Evolutionary conservation across 2,797 vertebrate genomes (phyloP).

Genomic region (Microcaecilia unicolor): DNA sequence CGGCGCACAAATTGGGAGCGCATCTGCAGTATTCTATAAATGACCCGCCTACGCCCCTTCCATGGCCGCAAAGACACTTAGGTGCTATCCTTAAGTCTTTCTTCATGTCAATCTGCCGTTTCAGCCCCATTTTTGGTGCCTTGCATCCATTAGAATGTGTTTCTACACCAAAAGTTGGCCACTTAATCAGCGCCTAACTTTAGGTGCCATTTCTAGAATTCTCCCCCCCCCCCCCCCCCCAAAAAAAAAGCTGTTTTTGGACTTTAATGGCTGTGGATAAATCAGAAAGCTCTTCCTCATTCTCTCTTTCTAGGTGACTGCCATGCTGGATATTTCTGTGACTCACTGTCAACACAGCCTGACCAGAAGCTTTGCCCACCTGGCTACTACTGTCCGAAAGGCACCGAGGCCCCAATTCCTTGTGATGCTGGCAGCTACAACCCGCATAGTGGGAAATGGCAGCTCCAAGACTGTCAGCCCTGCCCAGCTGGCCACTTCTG

Average conservation of each 20-base stretch:
- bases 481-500: slow-evolving; percentile 69
- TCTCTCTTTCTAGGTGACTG: slow-evolving; percentile 52
- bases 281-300: rapidly evolving
- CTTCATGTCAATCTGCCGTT: no score
- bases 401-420: slow-evolving; percentile 47
- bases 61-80: no score
- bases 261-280: neutral
- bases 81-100: no score
- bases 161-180: no score
- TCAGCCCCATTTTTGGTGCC: no score
- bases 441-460: slow-evolving; percentile 44
- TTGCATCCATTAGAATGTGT: no score
- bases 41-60: no score
- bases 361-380: slow-evolving; percentile 57
- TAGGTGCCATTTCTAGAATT: no score
- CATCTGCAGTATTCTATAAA: no score
- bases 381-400: slow-evolving; percentile 69
- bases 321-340: slow-evolving; percentile 66
- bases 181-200: no score
- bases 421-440: slow-evolving; percentile 69
- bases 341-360: slow-evolving; percentile 55
- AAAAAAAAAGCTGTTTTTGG: neutral
- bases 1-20: no score
- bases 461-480: slow-evolving; percentile 54
- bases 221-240: no score